These are phyloP conservation scores for Psococerastis gibbosa DNA, from an alignment of 2,888 invertebrate genomes.

Conservation along the genomic window DNA sequence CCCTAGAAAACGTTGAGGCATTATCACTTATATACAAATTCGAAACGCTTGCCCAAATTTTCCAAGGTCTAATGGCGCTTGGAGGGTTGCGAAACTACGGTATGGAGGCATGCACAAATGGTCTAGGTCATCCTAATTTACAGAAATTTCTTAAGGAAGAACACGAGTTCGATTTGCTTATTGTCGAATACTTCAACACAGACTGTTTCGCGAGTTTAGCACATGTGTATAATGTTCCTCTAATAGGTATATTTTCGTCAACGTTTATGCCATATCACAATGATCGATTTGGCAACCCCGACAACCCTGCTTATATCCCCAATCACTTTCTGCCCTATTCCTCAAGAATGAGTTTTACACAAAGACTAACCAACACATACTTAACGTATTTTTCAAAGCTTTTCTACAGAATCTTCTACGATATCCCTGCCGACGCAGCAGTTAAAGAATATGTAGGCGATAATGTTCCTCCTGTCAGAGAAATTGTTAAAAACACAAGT, in stretches of 20 bases:
- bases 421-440: slow-evolving; percentile 12
- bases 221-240: slow-evolving; percentile 39
- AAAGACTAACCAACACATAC: slow-evolving; percentile 30
- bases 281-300: slow-evolving; percentile 34
- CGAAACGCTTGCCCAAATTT: neutral
- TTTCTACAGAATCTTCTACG: slow-evolving; percentile 21
- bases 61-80: neutral
- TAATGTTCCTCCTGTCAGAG: slow-evolving; percentile 15
- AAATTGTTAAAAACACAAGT: slow-evolving; percentile 23
- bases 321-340: slow-evolving; percentile 26
- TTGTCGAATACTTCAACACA: slow-evolving; percentile 50
- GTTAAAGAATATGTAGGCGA: slow-evolving; percentile 14
- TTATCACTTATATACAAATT: too few species aligned
- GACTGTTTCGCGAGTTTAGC: slow-evolving; percentile 50
- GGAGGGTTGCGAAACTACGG: slow-evolving; percentile 5
- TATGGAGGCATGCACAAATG: slow-evolving; percentile 13
- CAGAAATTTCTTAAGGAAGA: slow-evolving; percentile 14
- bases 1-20: too few species aligned
- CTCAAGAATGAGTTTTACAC: slow-evolving; percentile 27
- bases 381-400: slow-evolving; percentile 20
- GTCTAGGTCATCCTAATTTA: slow-evolving; percentile 12
- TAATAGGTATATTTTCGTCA: slow-evolving; percentile 36
- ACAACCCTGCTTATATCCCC: slow-evolving; percentile 32
- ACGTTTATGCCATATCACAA: slow-evolving; percentile 41
- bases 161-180: slow-evolving; percentile 39